A percentile compares a stretch with the other conserved stretches of the same genome.
Conservation (phyloP, 1,140 invertebrate genomes). For the Drosophila baimaii region DNA sequence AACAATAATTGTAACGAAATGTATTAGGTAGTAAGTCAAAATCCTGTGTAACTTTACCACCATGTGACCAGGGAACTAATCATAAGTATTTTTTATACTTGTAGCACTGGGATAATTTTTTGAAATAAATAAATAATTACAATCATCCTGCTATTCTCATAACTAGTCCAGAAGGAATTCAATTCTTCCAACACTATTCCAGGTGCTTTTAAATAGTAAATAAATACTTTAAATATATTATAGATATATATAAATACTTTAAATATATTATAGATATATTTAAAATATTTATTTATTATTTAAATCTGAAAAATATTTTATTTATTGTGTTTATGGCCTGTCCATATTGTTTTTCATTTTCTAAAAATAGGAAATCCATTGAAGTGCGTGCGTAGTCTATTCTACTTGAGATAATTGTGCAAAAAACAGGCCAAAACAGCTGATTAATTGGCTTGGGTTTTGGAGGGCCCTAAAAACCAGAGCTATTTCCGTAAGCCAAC, state of each 20-base stretch:
- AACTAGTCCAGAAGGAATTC: no score
- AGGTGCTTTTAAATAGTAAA: not conserved
- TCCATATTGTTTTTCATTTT: not conserved
- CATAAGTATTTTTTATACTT: no score
- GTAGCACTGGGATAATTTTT: no score
- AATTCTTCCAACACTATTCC: not conserved
- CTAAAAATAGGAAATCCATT: not conserved
- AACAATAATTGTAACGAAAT: no score
- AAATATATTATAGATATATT: no score
- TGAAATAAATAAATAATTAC: no score
- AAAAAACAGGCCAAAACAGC: constrained; percentile 14
- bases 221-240: not conserved
- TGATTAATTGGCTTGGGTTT: constrained; percentile 48
- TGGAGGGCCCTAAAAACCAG: constrained; percentile 9
- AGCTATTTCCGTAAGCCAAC: constrained; percentile 51
- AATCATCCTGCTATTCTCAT: no score
- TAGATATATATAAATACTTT: no score
- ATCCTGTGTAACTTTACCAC: no score
- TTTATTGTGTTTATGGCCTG: not conserved
- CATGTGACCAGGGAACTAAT: no score
- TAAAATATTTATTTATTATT: no score
- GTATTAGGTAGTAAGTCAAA: no score
- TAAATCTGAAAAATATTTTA: not conserved
- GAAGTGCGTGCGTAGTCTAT: not conserved
- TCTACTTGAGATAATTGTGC: constrained; percentile 27